Percentiles rank a stretch among this genome's conserved stretches.
phyloP scores from a whole-genome alignment of 2,797 vertebrate species.

The Melanotaenia parkinsoni region DNA sequence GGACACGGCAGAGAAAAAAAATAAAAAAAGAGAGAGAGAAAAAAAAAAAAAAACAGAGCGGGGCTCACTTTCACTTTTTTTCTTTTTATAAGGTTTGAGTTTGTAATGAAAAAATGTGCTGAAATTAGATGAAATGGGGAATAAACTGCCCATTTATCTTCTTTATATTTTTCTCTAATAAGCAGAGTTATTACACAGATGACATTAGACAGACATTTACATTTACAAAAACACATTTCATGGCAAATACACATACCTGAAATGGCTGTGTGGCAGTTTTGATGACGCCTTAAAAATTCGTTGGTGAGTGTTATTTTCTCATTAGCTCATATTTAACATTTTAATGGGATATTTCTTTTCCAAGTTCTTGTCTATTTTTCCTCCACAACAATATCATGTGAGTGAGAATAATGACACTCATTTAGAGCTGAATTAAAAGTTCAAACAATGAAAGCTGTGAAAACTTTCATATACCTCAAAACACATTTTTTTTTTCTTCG shows the following conservation, averaged over 20 bases:
- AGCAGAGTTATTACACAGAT: conserved; percentile 76
- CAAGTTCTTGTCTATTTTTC: conserved; percentile 56
- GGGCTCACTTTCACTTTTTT: conserved; percentile 75
- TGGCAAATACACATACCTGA: conserved; percentile 60
- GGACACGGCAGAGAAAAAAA: conserved; percentile 61
- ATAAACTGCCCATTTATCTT: conserved; percentile 82
- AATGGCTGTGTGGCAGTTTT: conserved; percentile 58
- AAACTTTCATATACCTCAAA: conserved; percentile 85
- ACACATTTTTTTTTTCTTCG: conserved; percentile 60
- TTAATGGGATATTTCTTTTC: conserved; percentile 76
- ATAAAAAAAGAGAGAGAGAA: conserved; percentile 25
- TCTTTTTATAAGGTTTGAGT: conserved; percentile 77
- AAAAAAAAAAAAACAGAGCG: conserved; percentile 28
- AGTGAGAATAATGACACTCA: conserved; percentile 84
- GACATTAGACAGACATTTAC: conserved; percentile 75
- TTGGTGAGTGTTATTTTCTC: conserved; percentile 76
- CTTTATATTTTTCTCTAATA: conserved; percentile 80
- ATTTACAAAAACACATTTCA: conserved; percentile 74
- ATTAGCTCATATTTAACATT: conserved; percentile 82
- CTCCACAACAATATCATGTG: conserved; percentile 71
- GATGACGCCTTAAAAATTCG: conserved; percentile 68
- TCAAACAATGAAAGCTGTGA: conserved; percentile 78
- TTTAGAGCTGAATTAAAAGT: conserved; percentile 86
- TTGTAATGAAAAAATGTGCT: conserved; percentile 78
- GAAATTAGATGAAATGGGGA: conserved; percentile 77